Conservation (phyloP, 2,888 invertebrate genomes). For the Drosophila siamana region DNA sequence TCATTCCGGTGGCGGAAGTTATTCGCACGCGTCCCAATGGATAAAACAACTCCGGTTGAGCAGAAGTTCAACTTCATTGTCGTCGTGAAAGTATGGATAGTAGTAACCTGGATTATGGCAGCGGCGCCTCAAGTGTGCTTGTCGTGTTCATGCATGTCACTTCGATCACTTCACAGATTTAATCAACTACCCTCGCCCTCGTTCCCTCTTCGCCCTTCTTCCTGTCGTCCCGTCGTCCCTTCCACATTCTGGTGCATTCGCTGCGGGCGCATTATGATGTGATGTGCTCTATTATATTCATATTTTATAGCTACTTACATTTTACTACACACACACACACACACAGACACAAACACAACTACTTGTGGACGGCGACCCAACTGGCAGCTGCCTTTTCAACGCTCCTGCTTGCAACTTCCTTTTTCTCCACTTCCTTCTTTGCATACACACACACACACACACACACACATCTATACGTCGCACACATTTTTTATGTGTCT, state of each 20-base stretch:
- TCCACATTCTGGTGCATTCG: conserved; percentile 29
- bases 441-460: conserved; percentile 9
- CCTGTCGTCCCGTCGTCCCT: no score
- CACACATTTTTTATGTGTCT: conserved; percentile 11
- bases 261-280: conserved; percentile 70
- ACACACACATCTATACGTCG: neutral
- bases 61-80: conserved; percentile 53
- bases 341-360: conserved; percentile 1
- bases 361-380: conserved; percentile 13
- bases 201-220: no score
- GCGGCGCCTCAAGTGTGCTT: conserved; percentile 61
- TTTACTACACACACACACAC: conserved; percentile 50
- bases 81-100: conserved; percentile 14
- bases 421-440: conserved; percentile 8
- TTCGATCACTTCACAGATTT: conserved; percentile 70
- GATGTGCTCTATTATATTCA: conserved; percentile 74
- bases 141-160: conserved; percentile 67
- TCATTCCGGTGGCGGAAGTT: conserved; percentile 54
- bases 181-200: conserved; percentile 53
- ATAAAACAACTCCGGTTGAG: conserved; percentile 37
- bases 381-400: conserved; percentile 38
- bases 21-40: conserved; percentile 46
- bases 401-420: conserved; percentile 10
- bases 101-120: conserved; percentile 58
- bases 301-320: conserved; percentile 76